phyloP scores from a whole-genome alignment of 2,888 invertebrate species.

The Andrena bicolor region DNA sequence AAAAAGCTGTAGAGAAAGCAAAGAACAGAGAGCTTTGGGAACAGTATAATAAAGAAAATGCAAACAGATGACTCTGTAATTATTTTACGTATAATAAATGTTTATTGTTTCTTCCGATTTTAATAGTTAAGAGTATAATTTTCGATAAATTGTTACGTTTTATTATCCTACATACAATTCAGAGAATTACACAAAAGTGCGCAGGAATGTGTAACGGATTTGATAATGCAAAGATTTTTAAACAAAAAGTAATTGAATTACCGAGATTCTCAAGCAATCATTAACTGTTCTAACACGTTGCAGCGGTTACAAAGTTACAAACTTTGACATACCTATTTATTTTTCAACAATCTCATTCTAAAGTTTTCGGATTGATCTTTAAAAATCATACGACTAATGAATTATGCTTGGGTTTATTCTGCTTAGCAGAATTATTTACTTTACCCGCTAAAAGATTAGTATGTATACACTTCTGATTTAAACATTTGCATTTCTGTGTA shows the following conservation, averaged over 20 bases:
- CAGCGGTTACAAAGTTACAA: slow-evolving; percentile 5
- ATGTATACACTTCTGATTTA: slow-evolving; percentile 21
- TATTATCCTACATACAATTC: slow-evolving; percentile 22
- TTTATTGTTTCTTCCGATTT: slow-evolving; percentile 50
- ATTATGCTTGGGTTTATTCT: slow-evolving; percentile 22
- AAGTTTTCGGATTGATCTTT: slow-evolving; percentile 1
- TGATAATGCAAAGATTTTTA: slow-evolving; percentile 3
- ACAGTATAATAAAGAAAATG: slow-evolving; percentile 69
- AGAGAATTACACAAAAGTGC: slow-evolving; percentile 32
- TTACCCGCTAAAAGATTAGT: slow-evolving; percentile 10
- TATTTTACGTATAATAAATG: slow-evolving; percentile 49
- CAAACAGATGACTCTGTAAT: slow-evolving; percentile 72
- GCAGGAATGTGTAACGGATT: slow-evolving; percentile 39
- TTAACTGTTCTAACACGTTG: background rate
- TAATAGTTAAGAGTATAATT: slow-evolving; percentile 34
- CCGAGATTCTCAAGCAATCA: slow-evolving; percentile 12
- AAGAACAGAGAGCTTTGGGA: slow-evolving; percentile 79
- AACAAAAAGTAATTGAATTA: slow-evolving; percentile 5
- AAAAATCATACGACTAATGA: slow-evolving; percentile 8
- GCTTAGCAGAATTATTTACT: slow-evolving; percentile 20
- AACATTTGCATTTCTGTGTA: slow-evolving; percentile 32
- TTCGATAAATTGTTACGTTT: slow-evolving; percentile 28
- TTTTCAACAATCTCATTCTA: background rate
- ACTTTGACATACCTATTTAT: slow-evolving; percentile 9
- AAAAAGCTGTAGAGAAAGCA: slow-evolving; percentile 85